Conservation (phyloP, 1,140 invertebrate genomes). For the Drosophila paulistorum region DNA sequence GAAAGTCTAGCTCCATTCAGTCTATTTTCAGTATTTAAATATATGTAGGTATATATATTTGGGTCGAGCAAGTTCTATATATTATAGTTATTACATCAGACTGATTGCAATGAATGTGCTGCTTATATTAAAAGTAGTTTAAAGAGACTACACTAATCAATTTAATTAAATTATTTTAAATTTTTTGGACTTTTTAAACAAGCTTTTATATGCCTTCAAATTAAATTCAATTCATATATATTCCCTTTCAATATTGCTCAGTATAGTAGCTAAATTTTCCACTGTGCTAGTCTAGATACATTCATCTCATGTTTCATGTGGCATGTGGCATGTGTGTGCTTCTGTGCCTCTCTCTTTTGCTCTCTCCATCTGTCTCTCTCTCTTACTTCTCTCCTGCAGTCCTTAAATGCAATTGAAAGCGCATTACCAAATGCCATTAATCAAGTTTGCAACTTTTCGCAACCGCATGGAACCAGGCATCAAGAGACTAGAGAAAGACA, state of each 20-base stretch:
- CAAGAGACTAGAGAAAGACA: slow-evolving; percentile 51
- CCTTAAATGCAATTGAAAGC: slow-evolving; percentile 49
- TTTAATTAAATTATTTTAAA: too few relatives aligned
- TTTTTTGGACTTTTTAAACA: too few relatives aligned
- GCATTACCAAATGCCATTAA: slow-evolving; percentile 47
- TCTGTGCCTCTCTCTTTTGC: neutral
- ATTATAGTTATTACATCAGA: too few relatives aligned
- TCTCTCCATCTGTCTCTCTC: neutral
- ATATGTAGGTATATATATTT: too few relatives aligned
- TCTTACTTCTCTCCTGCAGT: neutral
- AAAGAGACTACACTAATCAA: too few relatives aligned
- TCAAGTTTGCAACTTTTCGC: slow-evolving; percentile 56
- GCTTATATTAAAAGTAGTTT: too few relatives aligned
- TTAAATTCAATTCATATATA: neutral
- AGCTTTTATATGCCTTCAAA: too few relatives aligned
- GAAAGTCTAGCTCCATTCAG: too few relatives aligned
- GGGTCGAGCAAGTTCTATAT: too few relatives aligned
- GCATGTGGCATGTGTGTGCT: slow-evolving; percentile 7
- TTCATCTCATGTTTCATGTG: slow-evolving; percentile 45
- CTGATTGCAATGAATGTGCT: too few relatives aligned
- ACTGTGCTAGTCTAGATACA: slow-evolving; percentile 30
- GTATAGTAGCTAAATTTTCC: neutral
- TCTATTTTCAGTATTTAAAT: too few relatives aligned
- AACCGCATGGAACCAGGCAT: slow-evolving; percentile 40
- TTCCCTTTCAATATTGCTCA: neutral